Evolutionary conservation across 2,113 vertebrate species (phyloP), one percentile per base, ranked within the genome.

Genomic region (Strigops habroptila): DNA sequence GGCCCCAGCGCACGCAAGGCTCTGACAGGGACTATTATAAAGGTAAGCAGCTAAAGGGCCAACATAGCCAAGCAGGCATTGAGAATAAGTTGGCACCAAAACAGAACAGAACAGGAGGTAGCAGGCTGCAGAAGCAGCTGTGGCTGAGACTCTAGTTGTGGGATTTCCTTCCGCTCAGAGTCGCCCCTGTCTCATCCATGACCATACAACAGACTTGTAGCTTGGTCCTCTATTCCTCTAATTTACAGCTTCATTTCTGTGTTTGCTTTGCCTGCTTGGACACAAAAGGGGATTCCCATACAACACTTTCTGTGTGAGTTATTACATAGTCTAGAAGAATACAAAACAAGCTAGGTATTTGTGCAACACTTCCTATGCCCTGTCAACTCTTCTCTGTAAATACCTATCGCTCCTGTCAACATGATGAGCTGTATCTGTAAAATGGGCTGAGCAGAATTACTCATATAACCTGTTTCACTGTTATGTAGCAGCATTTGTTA

Each of bases 1-100:
- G 5, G 21, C 22, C 17, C 4, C 39, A 69, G n/a, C 0, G 3
- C 28, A 71, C 5, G 0, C 39, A 30, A 27, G 23, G 14, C 24
- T 59, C 43, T 65, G 55, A 37, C 37, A 76, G 27, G 27, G 24
- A 51, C 21, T 25, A 60, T 23, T 14, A 69, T 9, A 6, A 2
- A 25, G 24, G 44, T n/a, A 48, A 79, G 57, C 65, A 91, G 39
- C 13, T 39, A 48, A 55, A 68, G 57, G 22, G 18, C 35, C 44
- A 64, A 9, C 41, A 67, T 10, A 77, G 68, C 28, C 49, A 46
- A 74, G 37, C 8, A 82, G 37, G 52, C 33, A n/a, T 1, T 4
- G 1, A 84, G 83, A 70, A 37, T 18, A 80, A 80, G 18, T 9
- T 85, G 67, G 67, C 22, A 52, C 11, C 48, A 57, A 59, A 82